Evolutionary conservation across 2,797 vertebrate species (phyloP), one percentile per base, ranked within the genome.

Genomic region (Limosa lapponica): DNA sequence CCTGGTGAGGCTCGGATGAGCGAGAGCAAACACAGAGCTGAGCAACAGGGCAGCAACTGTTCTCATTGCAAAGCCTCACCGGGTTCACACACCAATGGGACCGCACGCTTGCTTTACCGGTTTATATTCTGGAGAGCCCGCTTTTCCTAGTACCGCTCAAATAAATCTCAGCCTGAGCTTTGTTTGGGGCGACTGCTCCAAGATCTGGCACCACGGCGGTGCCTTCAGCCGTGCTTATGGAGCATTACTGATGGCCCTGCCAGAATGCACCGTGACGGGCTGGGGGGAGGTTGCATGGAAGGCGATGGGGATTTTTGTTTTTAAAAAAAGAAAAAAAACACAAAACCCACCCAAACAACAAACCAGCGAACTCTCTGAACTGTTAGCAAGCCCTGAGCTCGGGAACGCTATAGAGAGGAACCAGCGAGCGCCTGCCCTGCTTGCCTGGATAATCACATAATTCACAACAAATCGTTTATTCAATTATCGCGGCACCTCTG

Each of bases 1-100:
- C 49, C 57, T 64, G 18, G 2, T 11, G 41, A 36, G 87, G 37
- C 49, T 61, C 7, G 43, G 41, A 13, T 49, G 83, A 75, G 78
- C 66, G 65, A 78, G 83, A 75, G 78, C 66, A 69, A 78, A 87
- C 74, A 44, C 13, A 8, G 69, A 34, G 80, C 77, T 13, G 18
- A 93, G 86, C 52, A 52, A 30, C 82, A 64, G 83, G 82, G 69
- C 94, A 86, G 86, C 4, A 12, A 3, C 55, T 16, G 43, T 8
- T 30, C 55, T 18, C 20, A 0, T 41, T 3, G 18, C n/a, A 5
- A 39, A 28, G 54, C 37, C 23, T 18, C 24, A 0, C 66, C 24
- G 24, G 25, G 30, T 72, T 54, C 74, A 39, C 13, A 27, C 20
- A 4, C 27, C n/a, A 8, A 15, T 0, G 23, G 62, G 18, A 3